phyloP scores from a whole-genome alignment of 2,888 invertebrate species.

The Diaperis boleti region DNA sequence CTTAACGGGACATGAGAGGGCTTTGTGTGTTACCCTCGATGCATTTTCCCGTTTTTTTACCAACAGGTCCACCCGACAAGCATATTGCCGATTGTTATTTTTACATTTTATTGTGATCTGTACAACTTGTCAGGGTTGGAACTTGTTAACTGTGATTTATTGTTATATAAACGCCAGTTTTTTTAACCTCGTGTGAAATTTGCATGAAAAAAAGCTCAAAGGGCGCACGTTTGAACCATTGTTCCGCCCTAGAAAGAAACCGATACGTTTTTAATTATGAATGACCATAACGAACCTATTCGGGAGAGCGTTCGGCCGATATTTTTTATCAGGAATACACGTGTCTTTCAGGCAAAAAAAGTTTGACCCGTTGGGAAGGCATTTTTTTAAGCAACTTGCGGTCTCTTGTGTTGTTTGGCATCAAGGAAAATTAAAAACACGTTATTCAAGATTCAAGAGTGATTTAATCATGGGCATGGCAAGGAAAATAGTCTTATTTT shows the following conservation, averaged over 20 bases:
- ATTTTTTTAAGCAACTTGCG: too few species aligned
- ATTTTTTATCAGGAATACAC: too few species aligned
- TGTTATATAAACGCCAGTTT: slow-evolving; percentile 51
- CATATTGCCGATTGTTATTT: slow-evolving; percentile 46
- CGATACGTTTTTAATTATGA: slow-evolving; percentile 21
- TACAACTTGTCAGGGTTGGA: slow-evolving; percentile 48
- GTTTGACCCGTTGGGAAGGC: too few species aligned
- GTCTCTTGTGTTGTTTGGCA: too few species aligned
- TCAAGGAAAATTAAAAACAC: too few species aligned
- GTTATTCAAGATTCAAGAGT: too few species aligned
- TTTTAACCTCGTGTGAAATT: slow-evolving; percentile 29
- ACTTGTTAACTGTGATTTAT: slow-evolving; percentile 51
- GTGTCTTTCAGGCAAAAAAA: too few species aligned
- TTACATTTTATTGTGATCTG: slow-evolving; percentile 43
- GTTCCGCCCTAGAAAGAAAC: slow-evolving; percentile 21
- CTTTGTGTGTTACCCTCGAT: slow-evolving; percentile 52
- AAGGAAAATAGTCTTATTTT: too few species aligned
- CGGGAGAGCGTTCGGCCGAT: background rate
- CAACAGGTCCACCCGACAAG: slow-evolving; percentile 53
- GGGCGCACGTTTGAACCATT: background rate
- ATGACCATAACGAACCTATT: slow-evolving; percentile 33
- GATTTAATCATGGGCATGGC: too few species aligned
- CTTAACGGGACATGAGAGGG: slow-evolving; percentile 54
- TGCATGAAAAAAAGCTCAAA: slow-evolving; percentile 33
- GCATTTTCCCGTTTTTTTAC: slow-evolving; percentile 56